Evolutionary conservation across 2,888 invertebrate species (phyloP), one percentile per base, ranked within the genome.

Genomic region (Pachydiplax longipennis): DNA sequence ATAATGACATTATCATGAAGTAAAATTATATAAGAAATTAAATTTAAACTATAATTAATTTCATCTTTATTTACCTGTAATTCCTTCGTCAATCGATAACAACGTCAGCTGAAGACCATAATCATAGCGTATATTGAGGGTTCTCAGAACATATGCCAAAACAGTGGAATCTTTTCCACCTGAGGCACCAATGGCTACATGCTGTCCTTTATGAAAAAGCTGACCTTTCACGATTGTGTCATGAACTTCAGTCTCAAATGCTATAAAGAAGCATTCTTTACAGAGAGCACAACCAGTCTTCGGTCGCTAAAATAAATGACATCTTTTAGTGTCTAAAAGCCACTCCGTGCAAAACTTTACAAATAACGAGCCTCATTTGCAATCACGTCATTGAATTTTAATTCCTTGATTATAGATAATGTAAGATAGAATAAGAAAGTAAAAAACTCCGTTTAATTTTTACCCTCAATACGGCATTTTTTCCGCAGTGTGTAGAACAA

Each of bases 151-250:
- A 93, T 99, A 97, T 0, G 99, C 99, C 91, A 99, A 95, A 25
- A 99, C 99, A 3, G 99, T 99, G 0, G 99, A 99, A 94, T 99
- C 99, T 95, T 98, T 98, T 48, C 98, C 98, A 53, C 98, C 98
- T 65, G 98, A 98, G 0, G 99, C 99, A 48, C 98, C 99, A 44
- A 99, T 96, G 1, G 99, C 99, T 44, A 99, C 98, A 80, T 96
- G 97, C 93, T 98, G 96, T 0, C 98, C 98, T 90, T 94, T 95
- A 90, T 96, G 96, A 93, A 99, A 99, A 90, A 99, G 95, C 92
- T 97, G 95, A 40, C 96, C 97, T 93, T 96, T 96, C 1, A 95
- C 95, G 90, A 99, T 99, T 0, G 99, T 99, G 93, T 97, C 96
- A 94, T 99, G 99, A 92, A 99, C 96, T 95, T 99, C 99, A 90